phyloP scores from a whole-genome alignment of 2,797 vertebrate genomes.

The Amblyopsis hoosieri region DNA sequence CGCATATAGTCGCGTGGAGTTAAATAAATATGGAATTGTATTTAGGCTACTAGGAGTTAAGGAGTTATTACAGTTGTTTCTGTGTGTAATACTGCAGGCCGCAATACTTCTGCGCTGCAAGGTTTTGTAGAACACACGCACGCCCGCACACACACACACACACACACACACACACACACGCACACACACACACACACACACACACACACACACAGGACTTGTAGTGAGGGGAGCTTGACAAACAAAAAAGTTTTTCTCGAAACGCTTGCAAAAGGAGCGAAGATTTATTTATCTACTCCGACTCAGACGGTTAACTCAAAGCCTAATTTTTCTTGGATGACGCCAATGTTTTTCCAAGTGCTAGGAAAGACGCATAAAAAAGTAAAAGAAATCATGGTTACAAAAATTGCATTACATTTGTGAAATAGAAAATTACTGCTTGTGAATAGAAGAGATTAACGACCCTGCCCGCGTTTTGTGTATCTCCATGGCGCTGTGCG shows the following conservation, averaged over 20 bases:
- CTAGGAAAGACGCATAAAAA: constrained; percentile 75
- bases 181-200: constrained; percentile 6
- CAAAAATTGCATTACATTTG: constrained; percentile 80
- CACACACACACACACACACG: neutral
- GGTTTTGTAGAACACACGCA: too few species aligned
- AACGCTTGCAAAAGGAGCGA: constrained; percentile 55
- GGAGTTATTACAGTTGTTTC: too few species aligned
- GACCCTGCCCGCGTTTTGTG: constrained; percentile 77
- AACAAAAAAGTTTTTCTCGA: constrained; percentile 38
- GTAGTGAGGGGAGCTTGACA: constrained; percentile 30
- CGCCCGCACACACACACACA: neutral
- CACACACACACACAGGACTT: neutral
- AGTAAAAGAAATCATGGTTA: constrained; percentile 78
- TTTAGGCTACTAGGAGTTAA: too few species aligned
- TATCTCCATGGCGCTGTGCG: constrained; percentile 70
- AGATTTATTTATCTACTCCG: constrained; percentile 69
- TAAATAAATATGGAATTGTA: too few species aligned
- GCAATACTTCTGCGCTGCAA: too few species aligned
- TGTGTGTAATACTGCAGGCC: neutral
- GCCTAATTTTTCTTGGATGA: constrained; percentile 80
- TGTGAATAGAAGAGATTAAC: constrained; percentile 84
- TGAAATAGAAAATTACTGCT: constrained; percentile 81
- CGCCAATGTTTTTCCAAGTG: constrained; percentile 80
- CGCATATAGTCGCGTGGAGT: too few species aligned
- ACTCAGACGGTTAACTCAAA: constrained; percentile 70